Evolutionary conservation across 2,113 vertebrate species (phyloP).

Genomic region (Oncorhynchus clarkii): DNA sequence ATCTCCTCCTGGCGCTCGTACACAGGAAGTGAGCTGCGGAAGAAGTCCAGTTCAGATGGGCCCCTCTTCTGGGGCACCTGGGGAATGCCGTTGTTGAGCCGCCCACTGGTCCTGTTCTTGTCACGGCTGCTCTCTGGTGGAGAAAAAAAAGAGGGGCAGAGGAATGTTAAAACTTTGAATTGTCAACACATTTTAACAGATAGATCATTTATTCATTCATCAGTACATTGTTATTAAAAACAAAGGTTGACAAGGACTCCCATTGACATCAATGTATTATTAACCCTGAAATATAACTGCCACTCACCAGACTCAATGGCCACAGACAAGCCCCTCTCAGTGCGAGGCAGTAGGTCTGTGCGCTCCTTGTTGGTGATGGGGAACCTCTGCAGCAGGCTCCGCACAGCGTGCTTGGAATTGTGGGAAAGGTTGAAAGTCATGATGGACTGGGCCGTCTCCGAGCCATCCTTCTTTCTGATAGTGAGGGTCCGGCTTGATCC

Average conservation of each 20-base stretch:
- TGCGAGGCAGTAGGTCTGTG: slow-evolving; percentile 79
- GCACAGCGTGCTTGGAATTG: slow-evolving; percentile 72
- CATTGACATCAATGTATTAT: too few relatives aligned
- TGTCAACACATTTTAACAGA: neutral
- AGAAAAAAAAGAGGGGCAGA: neutral
- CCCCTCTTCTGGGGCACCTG: slow-evolving; percentile 83
- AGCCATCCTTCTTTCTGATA: slow-evolving; percentile 84
- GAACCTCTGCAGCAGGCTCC: slow-evolving; percentile 81
- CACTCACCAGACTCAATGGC: slow-evolving; percentile 76
- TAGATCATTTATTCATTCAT: too few relatives aligned
- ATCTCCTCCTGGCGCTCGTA: slow-evolving; percentile 86
- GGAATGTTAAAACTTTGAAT: too few relatives aligned
- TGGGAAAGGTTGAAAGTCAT: slow-evolving; percentile 80
- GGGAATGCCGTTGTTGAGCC: slow-evolving; percentile 83
- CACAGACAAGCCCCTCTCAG: slow-evolving; percentile 66
- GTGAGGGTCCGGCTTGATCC: slow-evolving; percentile 82
- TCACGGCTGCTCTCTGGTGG: slow-evolving; percentile 70
- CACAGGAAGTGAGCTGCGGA: slow-evolving; percentile 84
- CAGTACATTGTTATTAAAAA: too few relatives aligned
- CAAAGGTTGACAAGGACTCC: too few relatives aligned
- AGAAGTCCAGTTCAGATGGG: slow-evolving; percentile 84
- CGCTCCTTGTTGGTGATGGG: slow-evolving; percentile 86
- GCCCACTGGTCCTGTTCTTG: slow-evolving; percentile 78
- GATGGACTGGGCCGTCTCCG: slow-evolving; percentile 65
- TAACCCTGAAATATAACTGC: slow-evolving; percentile 16